Percentiles rank a stretch among this genome's conserved stretches.
These are phyloP conservation scores for Spea hammondii DNA, from an alignment of 2,797 vertebrate genomes.

Conservation along the genomic window DNA sequence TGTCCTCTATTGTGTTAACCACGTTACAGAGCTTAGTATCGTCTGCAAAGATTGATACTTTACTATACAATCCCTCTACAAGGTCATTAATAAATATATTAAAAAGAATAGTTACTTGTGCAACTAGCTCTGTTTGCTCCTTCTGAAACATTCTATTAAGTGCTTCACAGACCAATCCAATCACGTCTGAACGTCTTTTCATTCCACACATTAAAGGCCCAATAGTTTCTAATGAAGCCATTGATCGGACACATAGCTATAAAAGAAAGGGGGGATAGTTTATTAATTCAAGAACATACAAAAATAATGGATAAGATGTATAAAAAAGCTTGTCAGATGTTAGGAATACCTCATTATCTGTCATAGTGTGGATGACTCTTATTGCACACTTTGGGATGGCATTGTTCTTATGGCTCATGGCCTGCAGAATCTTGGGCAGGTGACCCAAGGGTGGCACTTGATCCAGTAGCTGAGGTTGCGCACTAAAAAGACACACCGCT, in stretches of 20 bases:
- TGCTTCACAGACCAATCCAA: conserved; percentile 91
- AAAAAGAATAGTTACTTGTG: no score
- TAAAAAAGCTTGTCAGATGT: background rate
- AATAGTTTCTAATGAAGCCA: conserved; percentile 92
- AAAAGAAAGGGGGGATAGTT: background rate
- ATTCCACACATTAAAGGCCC: conserved; percentile 92
- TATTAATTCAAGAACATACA: background rate
- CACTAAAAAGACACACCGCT: conserved; percentile 90
- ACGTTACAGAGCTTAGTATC: no score
- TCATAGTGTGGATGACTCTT: conserved; percentile 88
- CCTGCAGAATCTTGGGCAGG: conserved; percentile 88
- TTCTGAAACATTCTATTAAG: conserved; percentile 98
- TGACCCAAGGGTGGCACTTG: conserved; percentile 96
- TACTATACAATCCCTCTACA: no score
- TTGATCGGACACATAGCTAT: conserved; percentile 91
- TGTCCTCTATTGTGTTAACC: no score
- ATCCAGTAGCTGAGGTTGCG: conserved; percentile 92
- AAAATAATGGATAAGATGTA: background rate
- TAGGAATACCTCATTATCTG: conserved; percentile 88
- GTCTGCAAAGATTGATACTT: no score
- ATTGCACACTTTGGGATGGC: conserved; percentile 94
- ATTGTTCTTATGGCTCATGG: conserved; percentile 94
- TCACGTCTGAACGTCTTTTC: conserved; percentile 85
- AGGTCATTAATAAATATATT: no score
- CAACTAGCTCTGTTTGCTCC: conserved; percentile 92